Base-by-base conservation (phyloP, 2,888 invertebrate genomes). In the Brachyptera risi region DNA sequence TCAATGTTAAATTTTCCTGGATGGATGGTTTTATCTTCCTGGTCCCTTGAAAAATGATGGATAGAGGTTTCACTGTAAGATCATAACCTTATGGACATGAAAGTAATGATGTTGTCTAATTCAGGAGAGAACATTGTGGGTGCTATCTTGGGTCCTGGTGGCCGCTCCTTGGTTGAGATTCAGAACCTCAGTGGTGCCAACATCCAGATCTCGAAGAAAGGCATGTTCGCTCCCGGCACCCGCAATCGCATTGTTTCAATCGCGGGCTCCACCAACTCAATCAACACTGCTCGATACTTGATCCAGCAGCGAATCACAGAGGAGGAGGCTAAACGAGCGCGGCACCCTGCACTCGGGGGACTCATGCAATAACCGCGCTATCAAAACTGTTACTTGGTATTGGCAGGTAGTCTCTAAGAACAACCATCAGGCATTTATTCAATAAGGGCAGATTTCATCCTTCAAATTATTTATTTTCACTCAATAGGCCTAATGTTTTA, bases 131-230 rank as follows among this genome's bases (percentile, higher is more conserved):
- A 90, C 78, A 94, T 96, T 79, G 95, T 97, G 75, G 97, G 96
- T 73, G 96, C 96, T 74, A 95, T 98, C 73, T 84, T 97, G 77
- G 97, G 94, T 82, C 96, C 95, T 69, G 96, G 94, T 74, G 97
- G 96, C 68, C 90, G 94, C 79, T 91, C 94, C 78, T 85, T 97
- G 75, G 91, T 95, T 73, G 96, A 97, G 83, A 93, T 97, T 79
- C 96, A 96, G 82, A 93, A 95, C 81, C 85, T 90, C 80, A 95
- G 94, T 75, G 95, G 96, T 77, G 95, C 96, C 78, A 95, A 91
- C 82, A 95, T 97, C 79, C 96, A 96, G 83, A 96, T 97, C 80
- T 95, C 95, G 70, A 96, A 96, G 85, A 96, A 96, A 82, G 96
- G 96, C 76, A 92, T 92, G 74, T 96, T 93, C 83, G 92, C 94